Conservation (phyloP, 2,888 invertebrate genomes). For the Tigriopus californicus region DNA sequence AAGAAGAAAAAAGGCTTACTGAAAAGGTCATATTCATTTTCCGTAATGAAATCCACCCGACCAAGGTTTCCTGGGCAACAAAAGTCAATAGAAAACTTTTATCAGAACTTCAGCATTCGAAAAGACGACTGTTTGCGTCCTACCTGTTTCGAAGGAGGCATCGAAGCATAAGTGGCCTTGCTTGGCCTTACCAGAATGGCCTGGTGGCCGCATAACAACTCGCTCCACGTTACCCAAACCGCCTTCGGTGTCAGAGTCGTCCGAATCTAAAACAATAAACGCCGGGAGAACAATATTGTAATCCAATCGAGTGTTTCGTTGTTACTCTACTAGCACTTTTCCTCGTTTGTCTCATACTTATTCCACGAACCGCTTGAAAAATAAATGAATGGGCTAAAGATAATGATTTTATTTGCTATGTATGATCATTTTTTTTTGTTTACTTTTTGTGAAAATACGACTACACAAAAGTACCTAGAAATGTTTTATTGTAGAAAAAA, state of each 20-base stretch:
- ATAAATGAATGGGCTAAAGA: too few species aligned
- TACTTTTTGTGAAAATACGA: too few species aligned
- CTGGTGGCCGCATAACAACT: constrained; percentile 66
- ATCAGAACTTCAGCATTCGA: neutral
- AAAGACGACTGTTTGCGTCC: neutral
- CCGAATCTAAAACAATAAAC: constrained; percentile 8
- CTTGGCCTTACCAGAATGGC: constrained; percentile 85
- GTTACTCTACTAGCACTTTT: neutral
- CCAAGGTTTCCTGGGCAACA: constrained; percentile 48
- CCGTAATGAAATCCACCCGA: constrained; percentile 78
- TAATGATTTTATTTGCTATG: too few species aligned
- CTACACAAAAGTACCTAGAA: too few species aligned
- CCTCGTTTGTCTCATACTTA: too few species aligned
- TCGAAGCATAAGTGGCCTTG: constrained; percentile 90
- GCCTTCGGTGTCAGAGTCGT: constrained; percentile 74
- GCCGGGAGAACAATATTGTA: neutral
- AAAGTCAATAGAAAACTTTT: neutral
- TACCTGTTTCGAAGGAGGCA: constrained; percentile 77
- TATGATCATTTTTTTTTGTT: too few species aligned
- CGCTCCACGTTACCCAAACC: constrained; percentile 81
- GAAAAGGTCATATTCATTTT: constrained; percentile 87
- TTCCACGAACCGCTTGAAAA: too few species aligned
- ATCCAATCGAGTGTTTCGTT: neutral
- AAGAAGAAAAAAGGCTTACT: too few species aligned
- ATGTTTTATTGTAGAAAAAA: too few species aligned